Percentiles rank a stretch among this genome's conserved stretches.
phyloP scores from a whole-genome alignment of 2,797 vertebrate species.

The Poeciliopsis presidionis region DNA sequence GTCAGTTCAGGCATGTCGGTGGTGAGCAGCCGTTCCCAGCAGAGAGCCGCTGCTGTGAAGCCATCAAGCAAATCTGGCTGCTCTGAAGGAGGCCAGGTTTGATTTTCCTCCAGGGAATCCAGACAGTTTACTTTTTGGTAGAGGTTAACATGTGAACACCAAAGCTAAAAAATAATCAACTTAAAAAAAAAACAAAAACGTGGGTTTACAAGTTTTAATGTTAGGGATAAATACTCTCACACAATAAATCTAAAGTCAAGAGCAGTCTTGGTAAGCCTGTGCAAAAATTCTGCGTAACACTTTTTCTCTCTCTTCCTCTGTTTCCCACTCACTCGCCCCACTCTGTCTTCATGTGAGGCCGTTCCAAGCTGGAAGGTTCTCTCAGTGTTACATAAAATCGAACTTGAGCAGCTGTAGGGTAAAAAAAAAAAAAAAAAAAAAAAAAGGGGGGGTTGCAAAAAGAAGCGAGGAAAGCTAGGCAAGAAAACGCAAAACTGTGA shows the following conservation, averaged over 20 bases:
- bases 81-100: constrained; percentile 61
- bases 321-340: constrained; percentile 32
- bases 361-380: constrained; percentile 69
- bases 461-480: constrained; percentile 40
- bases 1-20: constrained; percentile 58
- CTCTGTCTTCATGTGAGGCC: constrained; percentile 55
- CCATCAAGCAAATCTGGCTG: constrained; percentile 38
- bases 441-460: constrained; percentile 1
- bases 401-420: constrained; percentile 48
- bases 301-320: constrained; percentile 29
- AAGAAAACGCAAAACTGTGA: constrained; percentile 50
- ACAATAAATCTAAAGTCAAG: constrained; percentile 59
- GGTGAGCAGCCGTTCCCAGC: constrained; percentile 51
- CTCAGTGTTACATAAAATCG: constrained; percentile 68
- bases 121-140: constrained; percentile 70
- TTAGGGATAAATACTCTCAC: constrained; percentile 34
- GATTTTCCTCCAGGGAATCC: constrained; percentile 68
- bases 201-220: constrained; percentile 57
- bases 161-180: constrained; percentile 34
- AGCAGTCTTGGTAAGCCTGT: constrained; percentile 38
- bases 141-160: constrained; percentile 57
- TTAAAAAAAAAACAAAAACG: constrained; percentile 60
- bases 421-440: constrained; percentile 33
- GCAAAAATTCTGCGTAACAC: constrained; percentile 65
- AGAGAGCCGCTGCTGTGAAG: constrained; percentile 56